Evolutionary conservation across 2,113 vertebrate genomes (phyloP), one percentile per base, ranked within the genome.

Genomic region (Oncorhynchus clarkii): DNA sequence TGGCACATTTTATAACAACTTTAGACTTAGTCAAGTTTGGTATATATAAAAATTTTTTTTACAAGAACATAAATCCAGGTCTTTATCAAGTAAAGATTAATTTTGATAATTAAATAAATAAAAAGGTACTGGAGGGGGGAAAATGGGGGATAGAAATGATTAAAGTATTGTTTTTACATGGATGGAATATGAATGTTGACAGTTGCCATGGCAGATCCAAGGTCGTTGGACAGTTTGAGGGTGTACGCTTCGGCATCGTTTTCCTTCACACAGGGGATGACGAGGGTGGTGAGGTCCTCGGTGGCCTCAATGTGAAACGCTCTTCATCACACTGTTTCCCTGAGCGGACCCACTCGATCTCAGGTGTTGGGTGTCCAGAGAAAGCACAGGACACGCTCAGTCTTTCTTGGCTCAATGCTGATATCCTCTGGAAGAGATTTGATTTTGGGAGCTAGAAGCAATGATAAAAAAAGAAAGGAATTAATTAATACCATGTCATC

Each of bases 111-210:
- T 93, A 93, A 92, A 93, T 89, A 89, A 90, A 91, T 84, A 87
- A 87, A 86, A 85, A 82, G 84, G 79, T 74, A 79, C 78, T 84
- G 89, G 84, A 89, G 75, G 80, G 86, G 82, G 87, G 83, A 84
- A 85, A 81, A 8, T 6, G 86, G 84, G 86, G 82, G 76, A 74
- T 24, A 75, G 27, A 83, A 80, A 76, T 82, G 59, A 73, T 49
- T 85, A 86, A 85, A 82, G 84, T 78, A 71, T 71, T n/a, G 88
- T 89, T 89, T 93, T 93, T 96, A 97, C 89, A 95, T 95, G 81
- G 95, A 96, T 88, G 94, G 93, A 88, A 97, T 93, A 82, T 93
- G 95, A 92, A 98, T 92, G 79, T 96, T 96, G 91, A 97, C 95
- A 85, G 95, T 95, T 82, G 95, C 94, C 83, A 93, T 94, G 88